phyloP scores from a whole-genome alignment of 2,888 invertebrate genomes.

The Clanis bilineata region DNA sequence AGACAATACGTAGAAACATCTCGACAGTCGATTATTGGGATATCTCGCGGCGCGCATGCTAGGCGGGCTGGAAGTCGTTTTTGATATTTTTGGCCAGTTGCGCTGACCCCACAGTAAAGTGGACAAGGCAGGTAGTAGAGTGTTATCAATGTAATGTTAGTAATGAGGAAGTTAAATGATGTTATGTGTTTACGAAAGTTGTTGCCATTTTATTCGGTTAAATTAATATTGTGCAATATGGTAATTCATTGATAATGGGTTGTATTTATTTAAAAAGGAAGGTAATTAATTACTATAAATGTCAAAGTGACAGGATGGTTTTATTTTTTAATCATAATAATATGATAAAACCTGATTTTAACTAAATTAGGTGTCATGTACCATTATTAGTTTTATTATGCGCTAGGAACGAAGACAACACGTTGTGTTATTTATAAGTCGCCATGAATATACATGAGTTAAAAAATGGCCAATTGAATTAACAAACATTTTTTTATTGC shows the following conservation, averaged over 20 bases:
- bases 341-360: not conserved
- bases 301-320: not conserved
- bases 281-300: not conserved
- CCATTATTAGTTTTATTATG: not conserved
- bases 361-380: not conserved
- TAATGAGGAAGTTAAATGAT: no score
- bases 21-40: no score
- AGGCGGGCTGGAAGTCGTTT: no score
- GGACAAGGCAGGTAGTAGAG: no score
- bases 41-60: no score
- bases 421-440: not conserved
- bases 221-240: not conserved
- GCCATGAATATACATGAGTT: not conserved
- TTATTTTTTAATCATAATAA: not conserved
- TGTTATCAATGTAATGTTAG: no score
- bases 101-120: no score
- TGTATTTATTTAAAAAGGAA: not conserved
- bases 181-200: no score
- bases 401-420: not conserved
- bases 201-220: not conserved
- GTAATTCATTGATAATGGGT: not conserved
- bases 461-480: not conserved
- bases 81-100: no score
- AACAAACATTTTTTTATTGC: no score
- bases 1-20: no score